Evolutionary conservation across 2,888 invertebrate genomes (phyloP), one percentile per base, ranked within the genome.

Genomic region (Metellina segmentata): DNA sequence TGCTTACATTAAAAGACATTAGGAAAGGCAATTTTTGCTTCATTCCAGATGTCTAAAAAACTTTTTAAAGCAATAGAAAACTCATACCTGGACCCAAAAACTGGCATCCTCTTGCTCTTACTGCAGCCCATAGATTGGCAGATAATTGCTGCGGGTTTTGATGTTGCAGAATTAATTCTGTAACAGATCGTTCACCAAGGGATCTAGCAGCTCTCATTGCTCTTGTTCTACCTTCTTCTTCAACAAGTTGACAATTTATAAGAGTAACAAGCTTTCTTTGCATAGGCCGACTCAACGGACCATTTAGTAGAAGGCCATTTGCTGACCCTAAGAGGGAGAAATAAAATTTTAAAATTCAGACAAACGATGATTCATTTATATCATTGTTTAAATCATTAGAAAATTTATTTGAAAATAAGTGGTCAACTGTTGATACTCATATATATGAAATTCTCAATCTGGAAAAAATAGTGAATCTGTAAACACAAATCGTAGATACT

Each of bases 71-170:
- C 6, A 61, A 61, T 11, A 11, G 6, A 61, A 61, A 61, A 61
- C 4, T 8, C 8, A 53, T 94, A 96, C 96, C 96, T 94, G 99
- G 99, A 8, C 99, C 99, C 53, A 99, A 96, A 95, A 99, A 99
- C 95, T 99, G 99, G 94, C 99, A 99, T 82, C 99, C 99, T 89
- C 99, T 96, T 0, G 98, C 98, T 78, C 99, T 96, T 11, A 99
- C 99, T 51, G 99, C 99, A 74, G 99, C 98, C 99, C 99, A 99
- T 75, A 99, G 95, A 95, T 98, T 98, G 8, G 98, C 98, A 91
- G 97, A 97, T 77, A 99, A 95, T 95, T 99, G 98, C 94, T 98
- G 98, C 0, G 98, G 98, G 95, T 98, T 98, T 96, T 99, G 99
- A 95, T 99, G 98, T 94, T 98, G 98, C 77, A 99, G 95, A 94